phyloP scores from a whole-genome alignment of 2,113 vertebrate genomes.

The Drymodes brunneopygia region DNA sequence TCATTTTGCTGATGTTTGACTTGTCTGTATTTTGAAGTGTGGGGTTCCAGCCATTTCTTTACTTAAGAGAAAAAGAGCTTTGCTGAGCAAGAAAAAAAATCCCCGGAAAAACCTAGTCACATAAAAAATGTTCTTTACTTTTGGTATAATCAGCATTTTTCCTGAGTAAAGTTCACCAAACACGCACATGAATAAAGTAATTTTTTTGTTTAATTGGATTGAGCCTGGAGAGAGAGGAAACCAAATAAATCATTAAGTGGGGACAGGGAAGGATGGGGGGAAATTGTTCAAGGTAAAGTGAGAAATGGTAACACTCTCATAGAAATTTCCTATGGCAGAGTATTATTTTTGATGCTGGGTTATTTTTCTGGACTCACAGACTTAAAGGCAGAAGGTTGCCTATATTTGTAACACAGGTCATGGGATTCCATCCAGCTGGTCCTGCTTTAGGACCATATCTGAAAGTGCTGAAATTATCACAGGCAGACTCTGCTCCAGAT shows the following conservation, averaged over 20 bases:
- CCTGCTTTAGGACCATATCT: neutral
- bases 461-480: neutral
- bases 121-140: conserved; percentile 33
- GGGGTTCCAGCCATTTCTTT: neutral
- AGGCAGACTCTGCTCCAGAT: neutral
- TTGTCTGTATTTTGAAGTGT: neutral
- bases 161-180: conserved; percentile 22
- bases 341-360: neutral
- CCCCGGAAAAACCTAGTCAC: neutral
- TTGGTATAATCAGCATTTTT: conserved; percentile 39
- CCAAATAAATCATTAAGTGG: conserved; percentile 22
- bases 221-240: neutral
- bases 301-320: neutral
- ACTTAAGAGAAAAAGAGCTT: neutral
- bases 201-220: conserved; percentile 56
- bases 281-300: neutral
- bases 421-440: neutral
- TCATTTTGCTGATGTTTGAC: neutral
- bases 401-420: neutral
- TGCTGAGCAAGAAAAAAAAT: neutral
- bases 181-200: neutral
- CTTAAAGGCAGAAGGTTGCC: neutral
- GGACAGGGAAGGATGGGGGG: neutral
- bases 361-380: neutral
- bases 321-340: neutral